Evolutionary conservation across 2,113 vertebrate species (phyloP), one percentile per base, ranked within the genome.

Genomic region (Martes martes): DNA sequence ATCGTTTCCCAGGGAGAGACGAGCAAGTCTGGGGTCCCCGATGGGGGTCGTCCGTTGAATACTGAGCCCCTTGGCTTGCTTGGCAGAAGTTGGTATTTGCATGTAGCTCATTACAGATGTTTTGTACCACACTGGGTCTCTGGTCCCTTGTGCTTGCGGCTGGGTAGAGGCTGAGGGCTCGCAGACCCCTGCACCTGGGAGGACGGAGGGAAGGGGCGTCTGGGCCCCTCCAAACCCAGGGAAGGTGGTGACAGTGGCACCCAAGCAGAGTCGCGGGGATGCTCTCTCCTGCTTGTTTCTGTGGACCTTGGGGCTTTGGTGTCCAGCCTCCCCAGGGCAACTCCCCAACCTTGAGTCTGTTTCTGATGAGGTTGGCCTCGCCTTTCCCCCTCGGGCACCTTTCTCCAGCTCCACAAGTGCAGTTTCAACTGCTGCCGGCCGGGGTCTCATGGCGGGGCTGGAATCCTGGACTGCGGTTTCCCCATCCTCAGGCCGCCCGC

Each of bases 51-150:
- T 8, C 63, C 55, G 31, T 79, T 55, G 19, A 2, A 1, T 13
- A 4, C 19, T 7, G 13, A 83, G 31, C n/a, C 59, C 88, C 42
- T 31, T 1, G 0, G 80, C 57, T 47, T 74, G 82, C 65, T 59
- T 92, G 86, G 80, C 74, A 57, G 50, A 74, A 61, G 95, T n/a
- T 0, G 4, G 86, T 59, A 1, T 71, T 87, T 71, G 90, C 97
- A 95, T 96, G 79, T 18, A 63, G 82, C 83, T 93, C 89, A 15
- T 89, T 50, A 47, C 80, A 8, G 59, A 10, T 26, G 63, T 93
- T 69, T 80, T 47, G 36, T 23, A 36, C 76, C 96, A 69, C 55
- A 2, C 52, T 33, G 71, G 15, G 81, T 26, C 73, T 84, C 86
- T 1, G 36, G 61, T 45, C 33, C 71, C 63, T 74, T 1, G 13